Evolutionary conservation across 2,888 invertebrate species (phyloP), one percentile per base, ranked within the genome.

Genomic region (Operophtera brumata): DNA sequence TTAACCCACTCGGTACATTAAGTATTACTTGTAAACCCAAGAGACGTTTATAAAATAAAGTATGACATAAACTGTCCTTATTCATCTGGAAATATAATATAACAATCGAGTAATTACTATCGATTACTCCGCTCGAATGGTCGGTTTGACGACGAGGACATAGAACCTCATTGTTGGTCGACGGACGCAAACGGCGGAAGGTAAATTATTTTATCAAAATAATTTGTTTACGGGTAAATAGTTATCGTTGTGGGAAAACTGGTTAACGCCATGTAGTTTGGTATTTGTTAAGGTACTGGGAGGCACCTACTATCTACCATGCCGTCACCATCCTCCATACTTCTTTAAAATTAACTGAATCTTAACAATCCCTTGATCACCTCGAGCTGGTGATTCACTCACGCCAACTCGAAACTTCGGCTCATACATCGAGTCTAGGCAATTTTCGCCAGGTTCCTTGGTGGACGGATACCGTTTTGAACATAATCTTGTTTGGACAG

Each of bases 141-240:
- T 69, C 69, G 66, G 67, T 66, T 73, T 64, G 69, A 64, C 66
- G 61, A 69, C 59, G 58, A 69, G 69, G 65, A 64, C 58, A 61
- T 43, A 50, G 47, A 48, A 58, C 54, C 57, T 46, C 49, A 47
- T 37, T 51, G 62, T 57, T 57, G 47, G 54, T 34, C 61, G 68
- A 62, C 62, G 64, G 62, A 59, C 54, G 64, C 71, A 73, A 75
- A 71, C 69, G 75, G 78, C 76, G 78, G 79, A 76, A 77, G 70
- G 69, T 68, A 66, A 77, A 80, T 80, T 80, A 80, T 72, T 71
- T 71, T 72, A 71, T 80, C 79, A 71, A 67, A 74, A 78, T 67
- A 66, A 73, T 78, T 78, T 59, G 71, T 53, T 64, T 54, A 71
- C 66, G 74, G 67, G 47, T 59, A 54, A 57, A 47, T 70, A 61